Percentiles rank a stretch among this genome's conserved stretches.
Evolutionary conservation across 1,140 invertebrate species (phyloP).

Genomic region (Drosophila lacteicornis): DNA sequence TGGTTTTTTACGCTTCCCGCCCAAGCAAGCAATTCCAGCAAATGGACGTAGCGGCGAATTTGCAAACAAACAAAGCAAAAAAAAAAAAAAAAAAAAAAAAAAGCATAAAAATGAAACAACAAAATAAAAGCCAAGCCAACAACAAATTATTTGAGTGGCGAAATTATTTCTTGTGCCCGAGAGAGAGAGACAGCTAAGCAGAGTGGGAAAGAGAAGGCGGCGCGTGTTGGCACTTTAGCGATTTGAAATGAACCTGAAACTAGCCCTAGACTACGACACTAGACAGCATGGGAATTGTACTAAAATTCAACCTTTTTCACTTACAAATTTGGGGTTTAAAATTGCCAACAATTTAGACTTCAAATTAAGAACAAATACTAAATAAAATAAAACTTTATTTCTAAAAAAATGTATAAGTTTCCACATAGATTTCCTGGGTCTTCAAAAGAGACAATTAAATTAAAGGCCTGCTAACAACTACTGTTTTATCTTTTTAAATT

Average conservation of each 20-base stretch:
- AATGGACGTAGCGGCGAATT: conserved; percentile 37
- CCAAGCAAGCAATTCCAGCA: conserved; percentile 45
- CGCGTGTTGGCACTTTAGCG: conserved; percentile 73
- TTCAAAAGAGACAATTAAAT: too few species aligned
- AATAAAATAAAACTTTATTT: too few species aligned
- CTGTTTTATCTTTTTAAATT: too few species aligned
- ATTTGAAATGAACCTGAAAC: conserved; percentile 38
- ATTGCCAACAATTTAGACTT: too few species aligned
- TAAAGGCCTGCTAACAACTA: too few species aligned
- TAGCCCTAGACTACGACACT: conserved; percentile 35
- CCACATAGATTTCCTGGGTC: too few species aligned
- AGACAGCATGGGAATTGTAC: neutral
- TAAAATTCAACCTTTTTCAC: neutral
- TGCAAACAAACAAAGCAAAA: conserved; percentile 36
- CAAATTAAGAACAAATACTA: too few species aligned
- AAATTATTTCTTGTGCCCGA: conserved; percentile 43
- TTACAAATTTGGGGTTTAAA: too few species aligned
- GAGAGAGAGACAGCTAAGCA: conserved; percentile 14
- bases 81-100: neutral
- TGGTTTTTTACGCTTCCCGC: conserved; percentile 26
- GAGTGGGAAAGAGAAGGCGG: conserved; percentile 34
- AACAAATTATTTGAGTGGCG: conserved; percentile 50
- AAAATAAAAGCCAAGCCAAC: conserved; percentile 18
- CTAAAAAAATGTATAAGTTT: too few species aligned
- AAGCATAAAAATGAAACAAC: conserved; percentile 6